Evolutionary conservation across 2,113 vertebrate genomes (phyloP).

Genomic region (Geococcyx californianus): DNA sequence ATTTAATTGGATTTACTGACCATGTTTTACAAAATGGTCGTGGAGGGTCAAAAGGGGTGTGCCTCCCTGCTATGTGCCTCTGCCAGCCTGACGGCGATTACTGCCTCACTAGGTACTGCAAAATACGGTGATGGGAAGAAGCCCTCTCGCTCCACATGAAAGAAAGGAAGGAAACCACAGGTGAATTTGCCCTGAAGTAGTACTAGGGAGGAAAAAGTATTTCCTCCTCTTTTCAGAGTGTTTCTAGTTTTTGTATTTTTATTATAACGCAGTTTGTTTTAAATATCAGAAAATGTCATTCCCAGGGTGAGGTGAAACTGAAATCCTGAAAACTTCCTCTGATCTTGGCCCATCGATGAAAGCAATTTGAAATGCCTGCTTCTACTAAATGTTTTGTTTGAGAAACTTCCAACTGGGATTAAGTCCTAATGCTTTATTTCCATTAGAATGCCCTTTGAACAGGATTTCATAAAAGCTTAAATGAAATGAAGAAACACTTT

Average conservation of each 20-base stretch:
- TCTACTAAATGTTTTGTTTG: slow-evolving; percentile 48
- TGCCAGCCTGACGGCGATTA: background rate
- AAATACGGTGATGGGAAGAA: background rate
- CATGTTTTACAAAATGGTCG: background rate
- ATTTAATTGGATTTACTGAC: background rate
- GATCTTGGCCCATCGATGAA: slow-evolving; percentile 28
- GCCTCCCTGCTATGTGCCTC: background rate
- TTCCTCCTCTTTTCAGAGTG: background rate
- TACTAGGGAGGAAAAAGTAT: background rate
- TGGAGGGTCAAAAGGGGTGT: background rate
- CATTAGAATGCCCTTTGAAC: slow-evolving; percentile 49
- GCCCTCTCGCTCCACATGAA: background rate
- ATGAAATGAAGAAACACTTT: slow-evolving; percentile 34
- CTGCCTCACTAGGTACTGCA: background rate
- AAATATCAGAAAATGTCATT: background rate
- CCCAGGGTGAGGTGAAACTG: slow-evolving; percentile 18
- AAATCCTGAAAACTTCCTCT: slow-evolving; percentile 26
- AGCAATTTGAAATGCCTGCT: slow-evolving; percentile 25
- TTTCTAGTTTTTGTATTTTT: background rate
- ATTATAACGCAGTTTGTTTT: background rate
- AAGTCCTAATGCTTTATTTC: slow-evolving; percentile 38
- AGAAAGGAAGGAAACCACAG: background rate
- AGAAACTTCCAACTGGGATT: slow-evolving; percentile 46
- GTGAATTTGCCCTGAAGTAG: background rate
- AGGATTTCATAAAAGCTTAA: slow-evolving; percentile 28